Conservation (phyloP, 2,888 invertebrate genomes). For the Diadromus collaris region DNA sequence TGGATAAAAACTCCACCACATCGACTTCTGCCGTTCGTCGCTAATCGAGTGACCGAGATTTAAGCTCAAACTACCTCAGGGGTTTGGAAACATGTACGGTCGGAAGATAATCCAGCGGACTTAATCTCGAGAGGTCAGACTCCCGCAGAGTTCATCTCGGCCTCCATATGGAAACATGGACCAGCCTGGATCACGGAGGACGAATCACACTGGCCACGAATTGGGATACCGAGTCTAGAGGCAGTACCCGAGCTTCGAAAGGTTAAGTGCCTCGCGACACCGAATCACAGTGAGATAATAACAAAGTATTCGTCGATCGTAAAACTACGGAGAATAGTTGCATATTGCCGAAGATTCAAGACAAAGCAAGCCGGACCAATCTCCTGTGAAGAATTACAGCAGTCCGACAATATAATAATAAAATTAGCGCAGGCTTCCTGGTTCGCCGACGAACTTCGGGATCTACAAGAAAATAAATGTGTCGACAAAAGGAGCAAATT, state of each 20-base stretch:
- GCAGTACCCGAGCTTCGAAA: no score
- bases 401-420: conserved; percentile 3
- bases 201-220: no score
- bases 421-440: conserved; percentile 7
- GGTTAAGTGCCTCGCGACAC: neutral
- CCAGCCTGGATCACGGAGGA: no score
- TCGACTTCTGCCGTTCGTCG: conserved; percentile 20
- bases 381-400: conserved; percentile 25
- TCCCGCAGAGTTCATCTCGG: neutral
- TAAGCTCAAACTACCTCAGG: conserved; percentile 4
- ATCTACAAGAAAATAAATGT: neutral
- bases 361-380: conserved; percentile 15
- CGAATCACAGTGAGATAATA: conserved; percentile 15
- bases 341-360: conserved; percentile 51
- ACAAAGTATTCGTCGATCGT: conserved; percentile 22
- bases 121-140: neutral
- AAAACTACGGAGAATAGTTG: conserved; percentile 46
- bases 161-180: no score
- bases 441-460: conserved; percentile 27
- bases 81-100: conserved; percentile 18
- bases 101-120: conserved; percentile 21
- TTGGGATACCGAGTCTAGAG: no score
- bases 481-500: conserved; percentile 44
- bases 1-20: no score
- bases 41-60: conserved; percentile 53